Conservation (phyloP, 2,888 invertebrate genomes). For the Atethmia centrago region DNA sequence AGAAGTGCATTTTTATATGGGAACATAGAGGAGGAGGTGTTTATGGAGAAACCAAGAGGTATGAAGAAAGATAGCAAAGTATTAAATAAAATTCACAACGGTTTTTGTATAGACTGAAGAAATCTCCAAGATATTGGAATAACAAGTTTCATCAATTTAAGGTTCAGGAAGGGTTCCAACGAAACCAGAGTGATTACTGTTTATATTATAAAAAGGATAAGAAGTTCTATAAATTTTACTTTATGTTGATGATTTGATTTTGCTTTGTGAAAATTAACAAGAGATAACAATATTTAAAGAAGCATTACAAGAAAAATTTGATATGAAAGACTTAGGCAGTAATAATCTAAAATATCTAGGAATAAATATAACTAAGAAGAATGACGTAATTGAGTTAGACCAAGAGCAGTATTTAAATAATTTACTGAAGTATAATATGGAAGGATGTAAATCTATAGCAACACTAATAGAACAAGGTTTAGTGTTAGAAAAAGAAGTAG, state of each 20-base stretch:
- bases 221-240: too few species aligned
- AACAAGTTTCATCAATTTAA: too few species aligned
- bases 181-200: too few species aligned
- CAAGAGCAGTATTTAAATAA: background rate
- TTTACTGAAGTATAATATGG: slow-evolving; percentile 4
- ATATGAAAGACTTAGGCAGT: too few species aligned
- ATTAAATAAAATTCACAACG: background rate
- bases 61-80: slow-evolving; percentile 12
- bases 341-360: too few species aligned
- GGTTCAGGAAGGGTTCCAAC: too few species aligned
- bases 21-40: slow-evolving; percentile 2
- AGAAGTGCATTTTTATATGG: background rate
- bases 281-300: too few species aligned
- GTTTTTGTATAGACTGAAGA: background rate
- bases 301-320: too few species aligned
- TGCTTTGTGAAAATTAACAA: too few species aligned
- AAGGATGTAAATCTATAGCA: slow-evolving; percentile 13
- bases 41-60: background rate
- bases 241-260: too few species aligned
- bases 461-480: slow-evolving; percentile 11
- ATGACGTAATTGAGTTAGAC: slow-evolving; percentile 1
- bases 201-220: too few species aligned
- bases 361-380: slow-evolving; percentile 9
- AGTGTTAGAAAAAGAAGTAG: background rate
- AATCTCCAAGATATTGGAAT: too few species aligned